phyloP scores from a whole-genome alignment of 1,140 invertebrate genomes.

The Cheumatopsyche charites region DNA sequence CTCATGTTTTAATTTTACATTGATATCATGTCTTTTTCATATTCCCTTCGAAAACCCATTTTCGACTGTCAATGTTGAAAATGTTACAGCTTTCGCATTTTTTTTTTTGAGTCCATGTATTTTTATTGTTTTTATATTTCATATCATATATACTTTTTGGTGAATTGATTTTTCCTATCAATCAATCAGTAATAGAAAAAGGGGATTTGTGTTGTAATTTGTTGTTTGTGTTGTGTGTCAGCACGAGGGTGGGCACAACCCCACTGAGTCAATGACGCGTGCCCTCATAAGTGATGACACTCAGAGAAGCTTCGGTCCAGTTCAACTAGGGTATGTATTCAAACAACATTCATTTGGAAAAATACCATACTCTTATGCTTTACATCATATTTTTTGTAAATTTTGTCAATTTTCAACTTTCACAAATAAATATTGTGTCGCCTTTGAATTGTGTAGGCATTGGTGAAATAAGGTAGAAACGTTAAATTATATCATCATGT shows the following conservation, averaged over 20 bases:
- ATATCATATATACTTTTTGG: conserved; percentile 14
- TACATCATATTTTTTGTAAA: neutral
- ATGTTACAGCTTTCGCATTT: conserved; percentile 29
- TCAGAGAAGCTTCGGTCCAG: conserved; percentile 82
- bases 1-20: too few relatives aligned
- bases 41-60: too few relatives aligned
- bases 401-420: neutral
- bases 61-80: conserved; percentile 16
- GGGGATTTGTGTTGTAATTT: conserved; percentile 58
- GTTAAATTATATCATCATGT: too few relatives aligned
- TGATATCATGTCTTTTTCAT: too few relatives aligned
- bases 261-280: conserved; percentile 90
- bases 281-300: conserved; percentile 89
- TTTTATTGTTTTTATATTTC: conserved; percentile 24
- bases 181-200: conserved; percentile 9
- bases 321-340: conserved; percentile 88
- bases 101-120: conserved; percentile 19
- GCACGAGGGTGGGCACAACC: conserved; percentile 88
- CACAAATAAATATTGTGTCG: neutral
- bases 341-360: conserved; percentile 10
- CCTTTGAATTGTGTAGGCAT: too few relatives aligned
- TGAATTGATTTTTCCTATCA: neutral
- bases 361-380: conserved; percentile 4
- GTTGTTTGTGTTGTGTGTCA: conserved; percentile 69
- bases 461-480: too few relatives aligned